Conservation (phyloP, 2,113 vertebrate genomes). For the Colinus virginianus region DNA sequence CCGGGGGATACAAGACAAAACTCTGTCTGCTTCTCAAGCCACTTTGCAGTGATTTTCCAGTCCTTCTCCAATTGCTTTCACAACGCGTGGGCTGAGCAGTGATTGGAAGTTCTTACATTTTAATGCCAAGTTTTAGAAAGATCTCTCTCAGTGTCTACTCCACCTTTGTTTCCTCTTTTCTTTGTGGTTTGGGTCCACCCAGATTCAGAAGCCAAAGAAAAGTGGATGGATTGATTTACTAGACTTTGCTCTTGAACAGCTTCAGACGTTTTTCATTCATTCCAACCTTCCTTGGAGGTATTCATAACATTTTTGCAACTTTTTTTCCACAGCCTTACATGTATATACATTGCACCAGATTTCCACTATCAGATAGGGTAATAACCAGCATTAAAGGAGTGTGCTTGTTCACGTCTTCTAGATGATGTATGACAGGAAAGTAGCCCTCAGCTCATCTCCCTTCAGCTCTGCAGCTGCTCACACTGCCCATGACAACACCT, state of each 20-base stretch:
- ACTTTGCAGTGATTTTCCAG: conserved; percentile 31
- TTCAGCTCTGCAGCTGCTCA: neutral
- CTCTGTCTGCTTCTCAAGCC: neutral
- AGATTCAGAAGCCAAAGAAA: conserved; percentile 42
- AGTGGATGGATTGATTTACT: conserved; percentile 41
- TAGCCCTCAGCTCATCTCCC: neutral
- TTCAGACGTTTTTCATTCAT: conserved; percentile 56
- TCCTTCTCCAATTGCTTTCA: conserved; percentile 50
- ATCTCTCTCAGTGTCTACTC: conserved; percentile 40
- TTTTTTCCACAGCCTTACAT: neutral
- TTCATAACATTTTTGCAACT: conserved; percentile 7
- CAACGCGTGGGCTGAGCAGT: conserved; percentile 22
- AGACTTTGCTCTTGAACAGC: neutral
- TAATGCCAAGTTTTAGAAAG: conserved; percentile 56
- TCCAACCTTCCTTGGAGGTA: conserved; percentile 36
- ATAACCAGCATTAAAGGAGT: conserved; percentile 17
- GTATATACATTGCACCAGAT: neutral
- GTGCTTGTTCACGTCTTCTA: neutral
- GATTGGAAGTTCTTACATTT: conserved; percentile 24
- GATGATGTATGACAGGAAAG: conserved; percentile 25
- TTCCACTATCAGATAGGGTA: conserved; percentile 2
- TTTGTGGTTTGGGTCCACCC: conserved; percentile 60
- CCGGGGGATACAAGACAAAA: neutral
- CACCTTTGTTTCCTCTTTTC: conserved; percentile 62
- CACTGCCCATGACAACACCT: neutral